Base-by-base conservation (phyloP, 2,113 vertebrate genomes). In the Semicossyphus pulcher region DNA sequence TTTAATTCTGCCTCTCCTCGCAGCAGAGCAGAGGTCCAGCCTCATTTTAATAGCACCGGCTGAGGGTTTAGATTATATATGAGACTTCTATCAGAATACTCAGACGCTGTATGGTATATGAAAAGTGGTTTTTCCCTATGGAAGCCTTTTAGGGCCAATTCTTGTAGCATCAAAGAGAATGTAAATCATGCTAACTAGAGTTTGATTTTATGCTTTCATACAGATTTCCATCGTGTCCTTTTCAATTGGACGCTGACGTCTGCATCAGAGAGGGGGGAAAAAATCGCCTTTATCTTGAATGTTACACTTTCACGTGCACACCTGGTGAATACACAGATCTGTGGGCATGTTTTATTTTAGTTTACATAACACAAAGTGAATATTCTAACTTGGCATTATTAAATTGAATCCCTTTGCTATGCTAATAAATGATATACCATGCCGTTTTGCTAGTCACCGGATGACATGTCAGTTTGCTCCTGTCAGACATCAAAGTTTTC, bases 161-260 rank as follows among this genome's bases (percentile, higher is more conserved):
- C 44, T 16, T 32, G n/a, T 20, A 36, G 28, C 58, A 64, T 69
- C 54, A 72, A 61, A 61, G 45, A 59, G 31, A 75, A 44, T 64
- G n/a, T 45, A 70, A 64, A 64, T 80, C 29, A 64, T 21, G 29
- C 10, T 45, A 54, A 78, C 61, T 29, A 18, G 20, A 45, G 53
- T 66, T 25, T 39, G 20, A 54, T 65, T 20, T 45, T 61, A 66
- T 56, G 65, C 51, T 36, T 64, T 64, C 26, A 51, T 36, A n/a
- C 18, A 21, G 20, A 70, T 77, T 63, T 70, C 49, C 74, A 77
- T 70, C 26, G 48, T 41, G 74, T 70, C 65, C 42, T 70, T 48
- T 12, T 63, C 20, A 28, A 25, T 63, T 21, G 25, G 58, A 49
- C 56, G 4, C 41, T 34, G 42, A 31, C 2, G 41, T 70, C 51